phyloP scores from a whole-genome alignment of 2,113 vertebrate species.

The Capreolus pygargus region DNA sequence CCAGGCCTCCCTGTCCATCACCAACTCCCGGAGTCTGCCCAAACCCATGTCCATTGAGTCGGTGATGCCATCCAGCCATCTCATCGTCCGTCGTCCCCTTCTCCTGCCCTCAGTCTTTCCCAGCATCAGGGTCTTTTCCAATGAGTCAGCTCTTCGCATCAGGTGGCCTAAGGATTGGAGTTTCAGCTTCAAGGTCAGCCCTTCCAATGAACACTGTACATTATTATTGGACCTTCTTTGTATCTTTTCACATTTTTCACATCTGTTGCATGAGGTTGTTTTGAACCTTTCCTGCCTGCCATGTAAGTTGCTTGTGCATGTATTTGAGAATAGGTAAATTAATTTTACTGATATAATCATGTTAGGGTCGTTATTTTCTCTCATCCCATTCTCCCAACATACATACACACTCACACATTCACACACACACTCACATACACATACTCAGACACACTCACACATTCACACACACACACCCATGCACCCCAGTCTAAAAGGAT shows the following conservation, averaged over 20 bases:
- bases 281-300: background rate
- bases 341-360: background rate
- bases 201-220: too few species aligned
- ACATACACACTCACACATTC: background rate
- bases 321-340: background rate
- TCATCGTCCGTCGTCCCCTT: too few species aligned
- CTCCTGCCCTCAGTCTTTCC: too few species aligned
- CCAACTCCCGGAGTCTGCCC: too few species aligned
- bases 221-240: background rate
- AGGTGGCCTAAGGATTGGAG: too few species aligned
- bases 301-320: background rate
- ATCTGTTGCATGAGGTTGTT: background rate
- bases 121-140: too few species aligned
- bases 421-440: background rate
- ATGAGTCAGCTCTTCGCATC: too few species aligned
- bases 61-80: too few species aligned
- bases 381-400: background rate
- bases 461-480: fast-evolving
- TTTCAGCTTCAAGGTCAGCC: too few species aligned
- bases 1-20: too few species aligned
- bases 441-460: too few species aligned
- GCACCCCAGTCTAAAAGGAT: background rate
- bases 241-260: background rate
- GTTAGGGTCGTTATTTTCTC: background rate
- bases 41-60: too few species aligned